phyloP scores from a whole-genome alignment of 2,888 invertebrate genomes.

The Apoda limacodes region DNA sequence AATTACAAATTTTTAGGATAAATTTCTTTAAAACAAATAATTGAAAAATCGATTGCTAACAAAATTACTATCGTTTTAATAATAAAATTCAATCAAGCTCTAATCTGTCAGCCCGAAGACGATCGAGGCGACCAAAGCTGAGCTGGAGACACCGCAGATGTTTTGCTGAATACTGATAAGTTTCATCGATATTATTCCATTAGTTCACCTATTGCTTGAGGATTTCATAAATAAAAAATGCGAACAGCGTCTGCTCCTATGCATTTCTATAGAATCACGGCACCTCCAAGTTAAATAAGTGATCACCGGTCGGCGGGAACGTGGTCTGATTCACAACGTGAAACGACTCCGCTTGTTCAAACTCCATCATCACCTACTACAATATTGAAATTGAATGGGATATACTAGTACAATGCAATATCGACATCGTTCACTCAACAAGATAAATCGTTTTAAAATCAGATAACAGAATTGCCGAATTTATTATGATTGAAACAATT shows the following conservation, averaged over 20 bases:
- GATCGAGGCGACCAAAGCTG: constrained; percentile 26
- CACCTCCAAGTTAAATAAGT: constrained; percentile 62
- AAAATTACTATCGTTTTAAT: constrained; percentile 11
- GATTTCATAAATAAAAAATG: constrained; percentile 62
- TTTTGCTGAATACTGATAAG: constrained; percentile 56
- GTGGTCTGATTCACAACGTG: constrained; percentile 46
- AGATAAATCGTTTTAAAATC: too few species aligned
- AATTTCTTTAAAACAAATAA: too few species aligned
- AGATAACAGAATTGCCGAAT: too few species aligned
- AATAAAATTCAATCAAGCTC: constrained; percentile 38
- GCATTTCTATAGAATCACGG: constrained; percentile 61
- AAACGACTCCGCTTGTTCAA: too few species aligned
- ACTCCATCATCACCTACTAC: too few species aligned
- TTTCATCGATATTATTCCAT: constrained; percentile 54
- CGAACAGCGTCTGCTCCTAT: constrained; percentile 39
- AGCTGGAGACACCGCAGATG: constrained; percentile 38
- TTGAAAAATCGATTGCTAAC: too few species aligned
- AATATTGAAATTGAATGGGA: too few species aligned
- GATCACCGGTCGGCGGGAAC: constrained; percentile 54
- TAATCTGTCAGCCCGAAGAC: too few species aligned
- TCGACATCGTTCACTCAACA: too few species aligned
- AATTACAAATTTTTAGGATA: too few species aligned
- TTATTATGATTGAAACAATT: too few species aligned
- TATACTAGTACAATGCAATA: too few species aligned
- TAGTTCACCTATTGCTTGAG: constrained; percentile 43